Evolutionary conservation across 2,888 invertebrate species (phyloP).

Genomic region (Pseudoips prasinana): DNA sequence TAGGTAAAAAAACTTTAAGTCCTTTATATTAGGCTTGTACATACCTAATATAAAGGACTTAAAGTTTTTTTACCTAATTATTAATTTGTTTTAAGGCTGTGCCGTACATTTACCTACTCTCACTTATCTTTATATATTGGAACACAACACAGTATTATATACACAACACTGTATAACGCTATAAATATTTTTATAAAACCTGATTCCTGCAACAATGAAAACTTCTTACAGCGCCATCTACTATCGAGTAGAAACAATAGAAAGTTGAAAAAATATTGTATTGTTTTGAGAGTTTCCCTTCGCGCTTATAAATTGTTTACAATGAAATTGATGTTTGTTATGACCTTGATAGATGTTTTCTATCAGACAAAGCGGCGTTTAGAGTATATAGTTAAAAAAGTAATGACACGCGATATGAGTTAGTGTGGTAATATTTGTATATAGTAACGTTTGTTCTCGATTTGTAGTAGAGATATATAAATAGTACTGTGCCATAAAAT

Average conservation of each 20-base stretch:
- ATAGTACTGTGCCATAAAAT: conserved; percentile 4
- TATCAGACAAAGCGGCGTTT: conserved; percentile 27
- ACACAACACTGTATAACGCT: too few relatives aligned
- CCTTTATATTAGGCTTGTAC: too few relatives aligned
- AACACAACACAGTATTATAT: too few relatives aligned
- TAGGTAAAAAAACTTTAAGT: too few relatives aligned
- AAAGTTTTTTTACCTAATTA: too few relatives aligned
- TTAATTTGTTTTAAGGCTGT: too few relatives aligned
- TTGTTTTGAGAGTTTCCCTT: conserved; percentile 34
- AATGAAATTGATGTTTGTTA: conserved; percentile 22
- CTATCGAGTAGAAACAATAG: conserved; percentile 61
- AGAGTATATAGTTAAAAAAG: conserved; percentile 17
- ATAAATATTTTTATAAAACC: background rate
- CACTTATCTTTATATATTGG: too few relatives aligned
- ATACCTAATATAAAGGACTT: too few relatives aligned
- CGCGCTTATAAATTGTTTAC: conserved; percentile 22
- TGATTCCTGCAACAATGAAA: conserved; percentile 15
- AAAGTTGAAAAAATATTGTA: conserved; percentile 43
- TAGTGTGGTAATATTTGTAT: conserved; percentile 6
- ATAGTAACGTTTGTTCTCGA: background rate
- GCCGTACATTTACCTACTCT: too few relatives aligned
- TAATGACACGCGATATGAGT: conserved; percentile 11
- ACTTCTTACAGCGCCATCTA: conserved; percentile 57
- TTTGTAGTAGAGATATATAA: too few relatives aligned
- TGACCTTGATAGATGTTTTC: conserved; percentile 36